phyloP scores from a whole-genome alignment of 2,888 invertebrate species.

The Palloptera scutellata region DNA sequence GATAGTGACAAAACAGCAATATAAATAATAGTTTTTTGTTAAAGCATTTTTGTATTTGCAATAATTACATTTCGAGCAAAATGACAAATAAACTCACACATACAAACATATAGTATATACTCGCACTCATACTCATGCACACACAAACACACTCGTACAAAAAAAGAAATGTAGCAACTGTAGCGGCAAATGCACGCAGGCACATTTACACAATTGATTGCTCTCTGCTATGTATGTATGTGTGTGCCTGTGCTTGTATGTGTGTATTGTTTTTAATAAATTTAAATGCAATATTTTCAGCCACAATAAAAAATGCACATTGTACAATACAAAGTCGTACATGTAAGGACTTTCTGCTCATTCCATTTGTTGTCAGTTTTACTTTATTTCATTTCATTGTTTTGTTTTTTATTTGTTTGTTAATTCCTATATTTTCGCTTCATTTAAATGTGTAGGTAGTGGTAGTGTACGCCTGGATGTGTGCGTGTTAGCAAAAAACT shows the following conservation, averaged over 20 bases:
- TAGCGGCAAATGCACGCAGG: not conserved
- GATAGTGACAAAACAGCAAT: not conserved
- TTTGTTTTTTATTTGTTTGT: conserved; percentile 1
- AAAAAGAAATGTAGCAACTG: conserved; percentile 10
- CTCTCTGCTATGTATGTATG: conserved; percentile 4
- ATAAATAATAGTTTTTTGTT: not conserved
- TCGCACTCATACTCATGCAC: not conserved
- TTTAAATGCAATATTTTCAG: too few relatives aligned
- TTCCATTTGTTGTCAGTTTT: not conserved
- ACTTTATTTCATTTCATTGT: not conserved
- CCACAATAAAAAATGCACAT: too few relatives aligned
- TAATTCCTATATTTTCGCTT: not conserved
- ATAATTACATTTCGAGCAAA: not conserved
- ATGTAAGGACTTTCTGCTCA: not conserved
- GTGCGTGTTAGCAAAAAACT: too few relatives aligned
- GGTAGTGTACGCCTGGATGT: too few relatives aligned
- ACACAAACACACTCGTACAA: conserved; percentile 10
- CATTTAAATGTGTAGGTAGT: too few relatives aligned
- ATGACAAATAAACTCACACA: not conserved
- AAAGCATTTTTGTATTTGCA: not conserved
- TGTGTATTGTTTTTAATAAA: too few relatives aligned
- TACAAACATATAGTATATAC: not conserved
- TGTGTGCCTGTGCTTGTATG: too few relatives aligned
- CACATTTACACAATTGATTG: conserved; percentile 16
- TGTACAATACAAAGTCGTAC: not conserved